Conservation (phyloP, 2,888 invertebrate species). For the Bhutanitis thaidina region DNA sequence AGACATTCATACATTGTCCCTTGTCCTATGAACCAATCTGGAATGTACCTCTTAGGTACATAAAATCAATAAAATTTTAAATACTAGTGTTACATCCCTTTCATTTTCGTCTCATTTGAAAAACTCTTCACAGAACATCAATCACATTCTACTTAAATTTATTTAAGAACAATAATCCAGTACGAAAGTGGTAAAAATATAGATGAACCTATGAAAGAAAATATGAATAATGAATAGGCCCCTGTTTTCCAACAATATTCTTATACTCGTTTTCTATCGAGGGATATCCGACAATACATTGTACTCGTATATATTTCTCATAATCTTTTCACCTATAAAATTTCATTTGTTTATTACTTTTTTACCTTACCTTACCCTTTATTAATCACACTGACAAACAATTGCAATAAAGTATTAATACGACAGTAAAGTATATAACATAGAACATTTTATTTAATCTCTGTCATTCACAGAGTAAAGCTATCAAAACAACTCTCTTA, state of each 20-base stretch:
- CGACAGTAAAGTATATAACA: too few relatives aligned
- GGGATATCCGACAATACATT: slow-evolving; percentile 12
- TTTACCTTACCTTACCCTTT: too few relatives aligned
- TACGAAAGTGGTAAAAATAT: slow-evolving; percentile 11
- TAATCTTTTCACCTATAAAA: background rate
- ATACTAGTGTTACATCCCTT: too few relatives aligned
- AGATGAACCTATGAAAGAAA: slow-evolving; percentile 16
- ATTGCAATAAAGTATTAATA: too few relatives aligned
- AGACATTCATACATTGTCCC: too few relatives aligned
- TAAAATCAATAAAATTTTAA: too few relatives aligned
- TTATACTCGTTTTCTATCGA: slow-evolving; percentile 19
- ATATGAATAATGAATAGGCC: slow-evolving; percentile 21
- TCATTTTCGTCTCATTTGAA: too few relatives aligned
- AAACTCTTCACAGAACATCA: background rate
- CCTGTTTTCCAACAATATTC: slow-evolving; percentile 19
- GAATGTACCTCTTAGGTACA: too few relatives aligned
- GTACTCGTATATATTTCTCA: slow-evolving; percentile 2
- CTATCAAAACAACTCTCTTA: background rate
- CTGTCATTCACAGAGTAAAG: background rate
- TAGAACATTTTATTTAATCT: too few relatives aligned
- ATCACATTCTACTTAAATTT: slow-evolving; percentile 3
- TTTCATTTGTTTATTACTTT: too few relatives aligned
- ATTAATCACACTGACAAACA: too few relatives aligned
- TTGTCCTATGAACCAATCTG: too few relatives aligned
- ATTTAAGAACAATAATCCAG: slow-evolving; percentile 5